These are phyloP conservation scores for Halesus radiatus DNA, from an alignment of 1,140 invertebrate genomes.

Conservation along the genomic window DNA sequence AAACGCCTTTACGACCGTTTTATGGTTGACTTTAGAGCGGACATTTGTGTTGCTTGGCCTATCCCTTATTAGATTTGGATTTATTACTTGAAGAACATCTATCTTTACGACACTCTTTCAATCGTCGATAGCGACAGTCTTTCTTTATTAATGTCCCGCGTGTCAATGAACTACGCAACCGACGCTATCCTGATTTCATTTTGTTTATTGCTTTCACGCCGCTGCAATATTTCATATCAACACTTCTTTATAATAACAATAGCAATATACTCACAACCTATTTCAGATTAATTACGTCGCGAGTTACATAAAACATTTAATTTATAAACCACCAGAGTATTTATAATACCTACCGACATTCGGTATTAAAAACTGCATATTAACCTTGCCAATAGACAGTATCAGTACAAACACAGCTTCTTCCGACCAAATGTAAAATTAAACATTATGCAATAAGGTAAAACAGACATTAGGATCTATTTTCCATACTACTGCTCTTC, in stretches of 20 bases:
- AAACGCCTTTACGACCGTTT: slow-evolving; percentile 38
- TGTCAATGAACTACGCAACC: slow-evolving; percentile 18
- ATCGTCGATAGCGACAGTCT: slow-evolving; percentile 33
- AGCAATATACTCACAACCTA: no score
- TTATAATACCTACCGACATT: not conserved
- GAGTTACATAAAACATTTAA: no score
- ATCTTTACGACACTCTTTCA: slow-evolving; percentile 33
- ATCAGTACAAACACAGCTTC: no score
- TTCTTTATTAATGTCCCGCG: slow-evolving; percentile 31
- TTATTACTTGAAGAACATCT: slow-evolving; percentile 27
- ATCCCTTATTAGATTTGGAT: slow-evolving; percentile 43
- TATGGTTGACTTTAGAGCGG: slow-evolving; percentile 37
- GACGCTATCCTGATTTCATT: not conserved
- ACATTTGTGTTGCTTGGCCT: slow-evolving; percentile 34
- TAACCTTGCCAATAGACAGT: no score
- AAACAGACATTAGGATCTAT: no score
- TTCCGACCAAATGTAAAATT: no score
- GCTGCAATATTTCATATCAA: not conserved
- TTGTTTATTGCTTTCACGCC: not conserved
- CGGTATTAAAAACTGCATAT: not conserved
- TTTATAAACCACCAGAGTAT: not conserved
- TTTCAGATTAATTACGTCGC: no score
- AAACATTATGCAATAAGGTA: no score
- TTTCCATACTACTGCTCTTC: no score
- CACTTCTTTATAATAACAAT: not conserved